Percentiles rank a stretch among this genome's conserved stretches.
phyloP scores from a whole-genome alignment of 2,797 vertebrate genomes.

The Myotis pilosus region DNA sequence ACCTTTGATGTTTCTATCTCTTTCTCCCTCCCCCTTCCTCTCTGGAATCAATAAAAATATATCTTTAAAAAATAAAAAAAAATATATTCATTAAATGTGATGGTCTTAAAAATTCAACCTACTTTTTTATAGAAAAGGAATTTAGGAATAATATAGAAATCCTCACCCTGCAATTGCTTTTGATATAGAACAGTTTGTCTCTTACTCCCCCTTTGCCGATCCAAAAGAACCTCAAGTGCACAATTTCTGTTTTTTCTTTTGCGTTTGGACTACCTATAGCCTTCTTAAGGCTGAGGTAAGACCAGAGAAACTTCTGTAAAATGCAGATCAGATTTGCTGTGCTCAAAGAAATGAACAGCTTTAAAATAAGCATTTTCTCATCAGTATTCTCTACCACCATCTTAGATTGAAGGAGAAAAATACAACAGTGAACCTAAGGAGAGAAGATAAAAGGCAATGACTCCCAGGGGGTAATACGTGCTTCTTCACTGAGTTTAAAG shows the following conservation, averaged over 20 bases:
- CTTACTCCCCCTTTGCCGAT: neutral
- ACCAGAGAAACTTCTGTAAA: slow-evolving; percentile 9
- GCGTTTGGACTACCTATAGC: neutral
- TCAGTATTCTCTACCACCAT: slow-evolving; percentile 74
- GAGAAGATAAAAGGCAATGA: slow-evolving; percentile 78
- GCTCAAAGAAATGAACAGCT: slow-evolving; percentile 65
- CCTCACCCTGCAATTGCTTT: neutral
- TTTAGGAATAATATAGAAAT: slow-evolving; percentile 41
- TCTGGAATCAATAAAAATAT: too few relatives aligned
- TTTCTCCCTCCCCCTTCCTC: too few relatives aligned
- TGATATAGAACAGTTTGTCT: neutral
- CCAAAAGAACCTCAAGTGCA: neutral
- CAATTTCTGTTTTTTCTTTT: neutral
- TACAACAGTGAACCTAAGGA: slow-evolving; percentile 76
- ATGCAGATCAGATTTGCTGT: slow-evolving; percentile 27
- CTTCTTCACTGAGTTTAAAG: slow-evolving; percentile 79
- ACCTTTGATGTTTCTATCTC: too few relatives aligned
- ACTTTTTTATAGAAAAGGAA: neutral
- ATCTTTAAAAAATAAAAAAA: neutral
- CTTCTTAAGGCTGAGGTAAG: neutral
- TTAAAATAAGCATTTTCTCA: slow-evolving; percentile 77
- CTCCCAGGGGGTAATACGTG: slow-evolving; percentile 52
- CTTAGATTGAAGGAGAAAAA: slow-evolving; percentile 72
- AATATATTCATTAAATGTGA: neutral
- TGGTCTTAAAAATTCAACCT: neutral